These are phyloP conservation scores for Ostrea edulis DNA, from an alignment of 1,140 invertebrate genomes.

Conservation along the genomic window DNA sequence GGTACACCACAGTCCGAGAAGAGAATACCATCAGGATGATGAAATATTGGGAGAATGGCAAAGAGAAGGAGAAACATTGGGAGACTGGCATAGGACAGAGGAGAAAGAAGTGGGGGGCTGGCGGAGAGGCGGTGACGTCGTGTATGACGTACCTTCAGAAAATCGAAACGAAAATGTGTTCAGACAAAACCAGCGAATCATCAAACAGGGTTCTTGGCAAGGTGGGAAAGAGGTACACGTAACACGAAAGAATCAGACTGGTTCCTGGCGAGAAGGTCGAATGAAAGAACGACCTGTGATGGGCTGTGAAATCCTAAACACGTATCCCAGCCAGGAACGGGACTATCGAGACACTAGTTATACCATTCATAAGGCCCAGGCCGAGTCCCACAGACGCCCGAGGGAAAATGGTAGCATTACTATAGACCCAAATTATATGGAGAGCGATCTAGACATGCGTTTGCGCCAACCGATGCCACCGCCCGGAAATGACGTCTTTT, in stretches of 20 bases:
- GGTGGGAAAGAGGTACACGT: neutral
- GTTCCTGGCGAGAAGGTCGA: conserved; percentile 2
- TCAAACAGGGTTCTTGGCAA: conserved; percentile 25
- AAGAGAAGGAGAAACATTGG: conserved; percentile 5
- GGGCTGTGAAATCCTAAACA: conserved; percentile 41
- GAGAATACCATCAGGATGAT: neutral
- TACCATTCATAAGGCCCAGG: conserved; percentile 10
- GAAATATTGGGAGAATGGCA: conserved; percentile 12
- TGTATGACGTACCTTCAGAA: conserved; percentile 34
- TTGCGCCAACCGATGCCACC: conserved; percentile 6
- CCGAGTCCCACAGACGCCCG: neutral
- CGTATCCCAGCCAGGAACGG: conserved; percentile 24
- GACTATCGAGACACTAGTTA: conserved; percentile 19
- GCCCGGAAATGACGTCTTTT: neutral
- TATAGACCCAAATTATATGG: neutral
- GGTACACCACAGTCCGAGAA: neutral
- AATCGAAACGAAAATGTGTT: conserved; percentile 12
- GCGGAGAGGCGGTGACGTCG: neutral
- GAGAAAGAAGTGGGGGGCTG: neutral
- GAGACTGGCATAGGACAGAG: conserved; percentile 14
- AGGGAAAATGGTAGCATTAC: neutral
- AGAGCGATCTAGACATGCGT: conserved; percentile 11
- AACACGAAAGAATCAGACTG: neutral
- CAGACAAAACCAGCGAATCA: neutral
- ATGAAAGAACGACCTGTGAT: conserved; percentile 19